phyloP scores from a whole-genome alignment of 2,113 vertebrate genomes.

The Setophaga coronata region DNA sequence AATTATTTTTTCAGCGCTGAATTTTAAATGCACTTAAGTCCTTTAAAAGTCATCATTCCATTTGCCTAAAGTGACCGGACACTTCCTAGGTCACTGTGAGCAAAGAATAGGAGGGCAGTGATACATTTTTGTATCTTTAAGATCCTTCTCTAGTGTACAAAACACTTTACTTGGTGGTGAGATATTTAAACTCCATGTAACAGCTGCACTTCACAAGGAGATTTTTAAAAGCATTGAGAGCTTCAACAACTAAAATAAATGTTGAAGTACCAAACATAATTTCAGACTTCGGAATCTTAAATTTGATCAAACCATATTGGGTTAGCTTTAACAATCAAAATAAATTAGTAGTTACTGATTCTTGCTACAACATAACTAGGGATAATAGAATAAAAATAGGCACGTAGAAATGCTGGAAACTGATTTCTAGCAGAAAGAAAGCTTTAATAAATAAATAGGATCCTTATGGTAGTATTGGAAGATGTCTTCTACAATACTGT shows the following conservation, averaged over 20 bases:
- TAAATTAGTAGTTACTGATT: background rate
- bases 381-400: background rate
- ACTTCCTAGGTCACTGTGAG: background rate
- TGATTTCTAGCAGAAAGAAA: background rate
- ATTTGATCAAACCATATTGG: background rate
- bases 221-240: background rate
- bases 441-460: background rate
- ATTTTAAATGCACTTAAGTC: background rate
- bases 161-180: background rate
- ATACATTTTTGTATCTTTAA: background rate
- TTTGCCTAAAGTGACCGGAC: background rate
- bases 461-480: background rate
- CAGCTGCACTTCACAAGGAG: background rate
- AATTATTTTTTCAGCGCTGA: background rate
- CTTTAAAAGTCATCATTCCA: background rate
- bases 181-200: background rate
- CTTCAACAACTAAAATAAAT: background rate
- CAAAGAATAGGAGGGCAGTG: background rate
- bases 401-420: background rate
- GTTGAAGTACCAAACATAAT: background rate
- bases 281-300: background rate
- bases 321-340: background rate
- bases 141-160: background rate
- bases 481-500: background rate
- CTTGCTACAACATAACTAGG: background rate